phyloP scores from a whole-genome alignment of 2,797 vertebrate species.

The Nannoperca obscura region DNA sequence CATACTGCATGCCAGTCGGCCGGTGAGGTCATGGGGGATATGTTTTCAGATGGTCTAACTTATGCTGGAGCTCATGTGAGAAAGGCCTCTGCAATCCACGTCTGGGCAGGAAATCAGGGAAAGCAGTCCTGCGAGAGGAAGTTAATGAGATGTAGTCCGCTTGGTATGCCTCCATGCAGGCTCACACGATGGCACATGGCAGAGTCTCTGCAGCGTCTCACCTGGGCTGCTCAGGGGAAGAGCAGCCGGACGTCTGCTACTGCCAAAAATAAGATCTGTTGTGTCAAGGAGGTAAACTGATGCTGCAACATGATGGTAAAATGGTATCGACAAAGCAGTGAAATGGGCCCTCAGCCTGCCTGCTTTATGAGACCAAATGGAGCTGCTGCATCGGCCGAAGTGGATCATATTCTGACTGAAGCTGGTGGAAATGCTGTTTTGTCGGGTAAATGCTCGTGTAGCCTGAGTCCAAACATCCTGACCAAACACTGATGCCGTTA shows the following conservation, averaged over 20 bases:
- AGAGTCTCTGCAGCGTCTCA: constrained; percentile 42
- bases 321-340: constrained; percentile 65
- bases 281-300: constrained; percentile 66
- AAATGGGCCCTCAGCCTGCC: constrained; percentile 59
- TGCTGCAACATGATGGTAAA: constrained; percentile 60
- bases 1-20: constrained; percentile 67
- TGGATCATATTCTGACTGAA: constrained; percentile 66
- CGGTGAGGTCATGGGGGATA: constrained; percentile 74
- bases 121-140: constrained; percentile 47
- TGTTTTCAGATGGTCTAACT: constrained; percentile 81
- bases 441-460: constrained; percentile 55
- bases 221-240: constrained; percentile 41
- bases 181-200: constrained; percentile 35
- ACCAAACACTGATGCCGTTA: constrained; percentile 62
- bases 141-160: constrained; percentile 70
- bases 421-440: constrained; percentile 55
- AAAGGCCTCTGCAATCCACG: constrained; percentile 65
- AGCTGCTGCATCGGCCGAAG: constrained; percentile 61
- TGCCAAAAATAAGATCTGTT: constrained; percentile 59
- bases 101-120: constrained; percentile 65
- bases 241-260: constrained; percentile 40
- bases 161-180: constrained; percentile 36
- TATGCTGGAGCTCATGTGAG: constrained; percentile 74
- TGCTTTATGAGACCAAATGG: constrained; percentile 67
- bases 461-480: constrained; percentile 66